Conservation (phyloP, 2,797 vertebrate species). For the Nannoperca australis region DNA sequence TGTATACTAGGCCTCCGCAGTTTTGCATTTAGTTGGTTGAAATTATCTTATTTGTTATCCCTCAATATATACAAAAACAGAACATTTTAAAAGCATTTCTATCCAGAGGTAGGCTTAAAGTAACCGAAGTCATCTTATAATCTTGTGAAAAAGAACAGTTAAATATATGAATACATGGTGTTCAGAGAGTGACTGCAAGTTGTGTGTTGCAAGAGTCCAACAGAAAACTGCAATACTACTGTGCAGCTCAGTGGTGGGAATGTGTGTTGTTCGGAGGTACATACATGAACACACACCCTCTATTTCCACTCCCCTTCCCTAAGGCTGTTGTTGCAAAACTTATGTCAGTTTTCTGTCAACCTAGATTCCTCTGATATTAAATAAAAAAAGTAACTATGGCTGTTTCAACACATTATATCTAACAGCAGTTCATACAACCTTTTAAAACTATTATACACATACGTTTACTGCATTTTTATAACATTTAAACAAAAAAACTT, state of each 20-base stretch:
- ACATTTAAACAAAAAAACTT: conserved; percentile 21
- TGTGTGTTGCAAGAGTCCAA: not conserved
- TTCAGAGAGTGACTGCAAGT: conserved; percentile 9
- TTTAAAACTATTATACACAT: conserved; percentile 14
- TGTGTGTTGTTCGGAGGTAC: conserved; percentile 3
- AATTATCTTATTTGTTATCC: not conserved
- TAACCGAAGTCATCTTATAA: conserved; percentile 12
- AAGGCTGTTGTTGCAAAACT: conserved; percentile 66
- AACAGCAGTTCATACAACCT: conserved; percentile 39
- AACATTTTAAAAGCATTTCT: conserved; percentile 16
- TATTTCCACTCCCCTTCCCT: conserved; percentile 49
- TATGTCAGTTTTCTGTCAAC: conserved; percentile 68
- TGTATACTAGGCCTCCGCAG: conserved; percentile 16
- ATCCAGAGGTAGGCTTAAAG: not conserved
- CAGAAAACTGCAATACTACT: conserved; percentile 6
- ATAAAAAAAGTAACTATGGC: conserved; percentile 51
- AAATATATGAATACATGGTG: not conserved
- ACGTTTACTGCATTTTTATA: conserved; percentile 19
- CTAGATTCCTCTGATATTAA: conserved; percentile 55
- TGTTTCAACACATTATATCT: conserved; percentile 37
- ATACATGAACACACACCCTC: conserved; percentile 28
- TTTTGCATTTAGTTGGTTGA: not conserved
- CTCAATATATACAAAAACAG: not conserved
- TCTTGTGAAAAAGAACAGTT: not conserved
- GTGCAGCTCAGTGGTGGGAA: conserved; percentile 16